Evolutionary conservation across 2,797 vertebrate species (phyloP).

Genomic region (Eurystomus glaucurus): DNA sequence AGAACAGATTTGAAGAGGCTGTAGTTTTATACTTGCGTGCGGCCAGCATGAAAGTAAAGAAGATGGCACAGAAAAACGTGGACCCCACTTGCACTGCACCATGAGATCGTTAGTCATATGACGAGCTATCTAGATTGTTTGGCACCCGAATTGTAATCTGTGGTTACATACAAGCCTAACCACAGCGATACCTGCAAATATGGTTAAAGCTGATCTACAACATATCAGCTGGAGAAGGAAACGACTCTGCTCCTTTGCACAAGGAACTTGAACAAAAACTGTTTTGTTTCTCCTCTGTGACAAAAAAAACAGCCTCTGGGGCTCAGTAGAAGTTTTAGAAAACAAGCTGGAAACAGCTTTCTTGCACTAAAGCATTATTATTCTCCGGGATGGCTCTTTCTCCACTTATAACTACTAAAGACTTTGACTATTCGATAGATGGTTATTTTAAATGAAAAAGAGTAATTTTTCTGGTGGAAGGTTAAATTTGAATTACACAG

Average conservation of each 20-base stretch:
- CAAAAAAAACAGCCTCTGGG: not conserved
- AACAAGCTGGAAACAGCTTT: not conserved
- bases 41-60: not conserved
- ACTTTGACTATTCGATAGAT: not conserved
- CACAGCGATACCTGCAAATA: conserved; percentile 9
- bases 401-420: not conserved
- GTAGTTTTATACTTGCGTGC: not conserved
- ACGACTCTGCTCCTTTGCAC: conserved; percentile 15
- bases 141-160: not conserved
- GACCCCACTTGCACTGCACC: rapidly evolving
- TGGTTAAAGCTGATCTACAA: conserved; percentile 29
- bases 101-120: not conserved
- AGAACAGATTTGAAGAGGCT: not conserved
- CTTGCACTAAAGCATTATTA: not conserved
- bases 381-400: not conserved
- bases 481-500: not conserved
- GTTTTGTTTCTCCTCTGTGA: not conserved
- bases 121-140: conserved; percentile 12
- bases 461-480: not conserved
- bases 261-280: conserved; percentile 29
- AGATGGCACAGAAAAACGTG: not conserved
- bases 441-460: not conserved
- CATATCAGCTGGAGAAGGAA: conserved; percentile 22
- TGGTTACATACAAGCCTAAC: not conserved
- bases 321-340: not conserved